Base-by-base conservation (phyloP, 2,888 invertebrate genomes). In the Netelia inedita region DNA sequence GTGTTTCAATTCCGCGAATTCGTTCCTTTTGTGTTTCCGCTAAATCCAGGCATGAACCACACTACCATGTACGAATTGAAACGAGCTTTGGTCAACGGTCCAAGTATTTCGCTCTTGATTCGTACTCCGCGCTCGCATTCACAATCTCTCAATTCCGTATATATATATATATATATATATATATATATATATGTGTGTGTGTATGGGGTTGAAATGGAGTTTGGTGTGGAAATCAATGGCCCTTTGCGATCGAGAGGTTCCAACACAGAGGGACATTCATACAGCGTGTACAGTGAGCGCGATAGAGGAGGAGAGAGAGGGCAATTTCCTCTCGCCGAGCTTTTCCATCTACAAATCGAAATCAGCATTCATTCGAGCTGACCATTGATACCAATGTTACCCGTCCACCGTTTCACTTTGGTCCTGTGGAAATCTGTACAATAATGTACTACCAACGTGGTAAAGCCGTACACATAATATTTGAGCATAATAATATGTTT, bases 171-270 rank as follows among this genome's bases (percentile, higher is more conserved):
- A 43, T 65, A 11, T 23, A 23, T 1, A 10, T 14, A 63, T 66
- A 19, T 19, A 11, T 10, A 43, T 43, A 41, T 53, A 53, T 65
- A 43, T 65, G 11, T 23, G 28, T 1, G 2, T 14, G n/a, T n/a
- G n/a, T n/a, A n/a, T n/a, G n/a, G n/a, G n/a, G n/a, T 3, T 35
- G 55, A 72, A 79, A 72, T 57, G 55, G 65, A 79, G 72, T 72
- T 79, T 72, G 65, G 72, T 35, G 79, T 65, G 59, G 72, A 79
- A 79, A 79, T 72, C 79, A 79, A 79, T 79, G 79, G 72, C 28
- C 72, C 63, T 79, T 79, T 23, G 71, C 72, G 28, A 79, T 57
- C 23, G 59, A 19, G 53, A 23, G 41, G 35, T 35, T 35, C 0
- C 35, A 35, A 53, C 23, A 53, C 41, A 61, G 23, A n/a, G 79